A percentile compares a stretch with the other conserved stretches of the same genome.
phyloP scores from a whole-genome alignment of 2,113 vertebrate genomes.

The Rynchops niger region DNA sequence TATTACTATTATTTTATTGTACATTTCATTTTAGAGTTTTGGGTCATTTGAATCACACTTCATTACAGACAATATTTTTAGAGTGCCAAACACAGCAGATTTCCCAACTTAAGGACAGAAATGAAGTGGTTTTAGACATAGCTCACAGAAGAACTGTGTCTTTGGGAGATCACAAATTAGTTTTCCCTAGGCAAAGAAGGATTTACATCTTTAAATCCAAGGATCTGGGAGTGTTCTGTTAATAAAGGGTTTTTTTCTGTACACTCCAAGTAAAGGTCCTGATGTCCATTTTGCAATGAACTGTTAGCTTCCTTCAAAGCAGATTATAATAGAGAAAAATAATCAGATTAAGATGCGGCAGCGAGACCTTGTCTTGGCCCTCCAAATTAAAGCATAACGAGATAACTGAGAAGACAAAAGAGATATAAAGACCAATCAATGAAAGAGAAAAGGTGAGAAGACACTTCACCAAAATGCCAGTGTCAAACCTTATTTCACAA shows the following conservation, averaged over 20 bases:
- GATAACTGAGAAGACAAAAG: not conserved
- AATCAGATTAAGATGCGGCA: not conserved
- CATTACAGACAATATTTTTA: not conserved
- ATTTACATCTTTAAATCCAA: not conserved
- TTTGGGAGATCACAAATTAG: not conserved
- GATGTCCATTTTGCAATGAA: not conserved
- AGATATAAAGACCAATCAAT: not conserved
- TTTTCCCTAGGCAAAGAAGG: not conserved
- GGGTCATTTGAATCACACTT: not conserved
- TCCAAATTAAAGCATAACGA: not conserved
- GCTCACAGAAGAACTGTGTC: not conserved
- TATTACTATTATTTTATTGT: not conserved
- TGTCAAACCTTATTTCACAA: fast-evolving
- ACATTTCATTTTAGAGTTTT: not conserved
- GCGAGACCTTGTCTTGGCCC: not conserved
- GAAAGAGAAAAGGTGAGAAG: not conserved
- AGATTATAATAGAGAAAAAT: not conserved
- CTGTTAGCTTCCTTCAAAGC: not conserved
- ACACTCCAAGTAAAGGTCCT: not conserved
- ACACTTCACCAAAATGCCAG: not conserved
- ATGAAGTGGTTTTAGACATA: not conserved
- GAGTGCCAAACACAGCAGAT: not conserved
- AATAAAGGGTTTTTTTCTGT: not conserved
- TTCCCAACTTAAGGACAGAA: not conserved
- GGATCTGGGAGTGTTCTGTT: not conserved